phyloP scores from a whole-genome alignment of 2,113 vertebrate species.

The Myrmecobius fasciatus region DNA sequence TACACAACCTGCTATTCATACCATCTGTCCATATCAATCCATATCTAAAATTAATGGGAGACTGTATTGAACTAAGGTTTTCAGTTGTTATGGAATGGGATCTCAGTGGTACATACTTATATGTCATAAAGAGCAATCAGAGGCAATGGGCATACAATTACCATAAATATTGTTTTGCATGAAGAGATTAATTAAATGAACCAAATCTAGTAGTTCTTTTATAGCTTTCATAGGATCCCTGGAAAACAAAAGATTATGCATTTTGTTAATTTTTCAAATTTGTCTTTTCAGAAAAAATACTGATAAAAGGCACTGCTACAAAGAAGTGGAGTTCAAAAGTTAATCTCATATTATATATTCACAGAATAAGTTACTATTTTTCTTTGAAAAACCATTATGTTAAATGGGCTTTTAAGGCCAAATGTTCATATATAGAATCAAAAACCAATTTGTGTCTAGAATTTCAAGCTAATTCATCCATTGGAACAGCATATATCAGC shows the following conservation, averaged over 20 bases:
- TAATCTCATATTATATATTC: conserved; percentile 2
- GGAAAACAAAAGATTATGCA: not conserved
- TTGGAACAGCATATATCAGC: not conserved
- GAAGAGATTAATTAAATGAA: not conserved
- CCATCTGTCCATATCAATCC: conserved; percentile 51
- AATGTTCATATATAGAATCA: conserved; percentile 28
- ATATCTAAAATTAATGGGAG: conserved; percentile 64
- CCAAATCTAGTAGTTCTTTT: not conserved
- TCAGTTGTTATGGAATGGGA: conserved; percentile 11
- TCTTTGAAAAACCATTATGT: not conserved
- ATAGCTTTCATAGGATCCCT: not conserved
- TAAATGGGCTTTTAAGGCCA: conserved; percentile 35
- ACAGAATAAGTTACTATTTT: not conserved
- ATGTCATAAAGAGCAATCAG: not conserved
- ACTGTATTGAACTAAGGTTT: conserved; percentile 48
- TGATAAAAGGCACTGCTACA: not conserved
- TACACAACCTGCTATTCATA: conserved; percentile 47
- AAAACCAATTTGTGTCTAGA: conserved; percentile 6
- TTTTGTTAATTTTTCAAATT: not conserved
- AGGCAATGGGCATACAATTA: not conserved
- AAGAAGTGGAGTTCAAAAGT: conserved; percentile 29
- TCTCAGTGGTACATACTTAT: not conserved
- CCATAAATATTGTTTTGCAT: not conserved
- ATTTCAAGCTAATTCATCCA: rapidly evolving
- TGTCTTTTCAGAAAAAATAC: not conserved